Evolutionary conservation across 2,888 invertebrate species (phyloP), one percentile per base, ranked within the genome.

Genomic region (Adelognathus sp.): DNA sequence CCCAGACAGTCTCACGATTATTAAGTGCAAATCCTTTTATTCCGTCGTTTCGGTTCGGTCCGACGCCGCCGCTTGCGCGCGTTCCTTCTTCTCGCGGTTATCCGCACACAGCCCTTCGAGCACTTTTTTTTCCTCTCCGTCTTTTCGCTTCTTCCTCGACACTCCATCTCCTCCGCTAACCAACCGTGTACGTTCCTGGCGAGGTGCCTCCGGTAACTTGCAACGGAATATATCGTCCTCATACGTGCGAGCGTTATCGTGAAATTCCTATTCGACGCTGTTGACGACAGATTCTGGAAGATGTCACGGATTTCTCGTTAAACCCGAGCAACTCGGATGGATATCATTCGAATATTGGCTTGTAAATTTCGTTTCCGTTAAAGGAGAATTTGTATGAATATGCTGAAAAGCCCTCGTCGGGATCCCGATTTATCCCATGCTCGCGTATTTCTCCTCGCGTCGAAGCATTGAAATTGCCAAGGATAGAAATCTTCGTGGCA

Each of bases 1-100:
- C 9, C 87, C 89, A 88, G 88, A 88, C 89, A 88, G 88, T 88
- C 88, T 88, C 88, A 89, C 88, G 88, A 88, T 89, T 88, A 88
- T 88, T 88, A 89, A 89, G 88, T 87, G 84, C 87, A 87, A 88
- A 88, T 89, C 86, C 88, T 86, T 89, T 89, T 88, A 88, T 89
- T 87, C 83, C 83, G 79, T 80, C 84, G 83, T 86, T 85, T 82
- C 86, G 85, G 87, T 84, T 86, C 84, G 82, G 61, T 39, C 70
- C 41, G 50, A 31, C 60, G 64, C 63, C 66, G 52, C 46, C 56
- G 66, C n/a, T n/a, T n/a, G n/a, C n/a, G n/a, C 61, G 36, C 61
- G 39, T 56, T 52, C 73, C 73, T 63, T 52, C 31, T 54, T 64
- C 66, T 50, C 66, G 36, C 66, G 52, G 66, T 33, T 52, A 16